Evolutionary conservation across 2,797 vertebrate genomes (phyloP).

Genomic region (Lepilemur ruficaudatus): DNA sequence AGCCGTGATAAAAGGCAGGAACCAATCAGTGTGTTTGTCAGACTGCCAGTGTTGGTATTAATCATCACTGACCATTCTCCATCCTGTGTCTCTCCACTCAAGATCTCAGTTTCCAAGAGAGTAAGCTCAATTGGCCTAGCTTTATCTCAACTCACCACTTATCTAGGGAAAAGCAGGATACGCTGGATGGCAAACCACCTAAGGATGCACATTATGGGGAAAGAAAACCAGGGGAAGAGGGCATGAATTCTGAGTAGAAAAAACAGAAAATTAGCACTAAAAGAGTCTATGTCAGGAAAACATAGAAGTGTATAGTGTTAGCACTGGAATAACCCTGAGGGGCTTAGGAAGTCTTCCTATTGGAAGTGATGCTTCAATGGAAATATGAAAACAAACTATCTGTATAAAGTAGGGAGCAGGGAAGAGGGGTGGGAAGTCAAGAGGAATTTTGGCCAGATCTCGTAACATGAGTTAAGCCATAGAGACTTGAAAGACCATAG

Average conservation of each 20-base stretch:
- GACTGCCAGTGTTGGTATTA: neutral
- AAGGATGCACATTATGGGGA: neutral
- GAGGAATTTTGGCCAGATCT: neutral
- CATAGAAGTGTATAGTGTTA: neutral
- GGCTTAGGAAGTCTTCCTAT: neutral
- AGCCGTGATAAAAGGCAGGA: neutral
- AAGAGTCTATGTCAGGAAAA: neutral
- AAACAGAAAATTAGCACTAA: neutral
- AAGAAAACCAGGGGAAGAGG: neutral
- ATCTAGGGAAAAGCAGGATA: neutral
- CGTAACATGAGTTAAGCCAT: neutral
- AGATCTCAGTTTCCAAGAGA: constrained; percentile 33
- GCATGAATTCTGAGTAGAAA: neutral
- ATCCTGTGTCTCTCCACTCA: neutral
- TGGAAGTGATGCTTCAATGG: neutral
- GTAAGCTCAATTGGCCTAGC: neutral
- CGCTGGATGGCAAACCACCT: neutral
- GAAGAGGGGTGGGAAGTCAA: neutral
- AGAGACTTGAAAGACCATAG: neutral
- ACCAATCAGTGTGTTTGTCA: neutral
- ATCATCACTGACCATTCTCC: constrained; percentile 14
- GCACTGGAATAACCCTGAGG: neutral
- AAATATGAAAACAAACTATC: neutral
- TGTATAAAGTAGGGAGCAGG: neutral
- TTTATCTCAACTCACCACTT: constrained; percentile 38